These are phyloP conservation scores for Oenanthe melanoleuca DNA, from an alignment of 2,113 vertebrate species.

Conservation along the genomic window DNA sequence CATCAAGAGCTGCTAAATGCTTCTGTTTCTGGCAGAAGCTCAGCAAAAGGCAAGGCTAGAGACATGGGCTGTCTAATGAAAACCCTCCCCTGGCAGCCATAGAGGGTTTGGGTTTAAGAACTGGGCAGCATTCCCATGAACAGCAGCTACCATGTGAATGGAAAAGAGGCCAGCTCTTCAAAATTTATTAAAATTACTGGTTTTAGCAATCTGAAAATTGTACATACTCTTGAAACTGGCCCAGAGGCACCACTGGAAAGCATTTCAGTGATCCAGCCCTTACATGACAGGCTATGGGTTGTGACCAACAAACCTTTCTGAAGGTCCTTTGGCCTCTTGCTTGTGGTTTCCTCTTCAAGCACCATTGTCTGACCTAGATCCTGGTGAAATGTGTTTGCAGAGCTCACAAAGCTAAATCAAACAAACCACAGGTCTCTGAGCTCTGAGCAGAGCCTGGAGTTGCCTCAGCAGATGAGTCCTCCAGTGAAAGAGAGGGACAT, in stretches of 20 bases:
- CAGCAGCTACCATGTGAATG: background rate
- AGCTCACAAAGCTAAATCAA: background rate
- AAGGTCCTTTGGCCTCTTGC: background rate
- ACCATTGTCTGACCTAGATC: background rate
- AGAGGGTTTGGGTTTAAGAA: background rate
- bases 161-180: background rate
- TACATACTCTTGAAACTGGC: background rate
- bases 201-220: background rate
- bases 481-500: background rate
- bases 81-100: background rate
- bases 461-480: background rate
- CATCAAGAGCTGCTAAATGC: constrained; percentile 9
- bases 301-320: background rate
- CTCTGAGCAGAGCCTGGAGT: background rate
- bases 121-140: background rate
- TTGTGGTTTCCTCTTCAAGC: background rate
- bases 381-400: background rate
- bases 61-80: background rate
- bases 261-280: background rate
- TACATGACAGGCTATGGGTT: background rate
- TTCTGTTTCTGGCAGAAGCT: constrained; percentile 4
- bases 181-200: background rate
- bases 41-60: constrained; percentile 14
- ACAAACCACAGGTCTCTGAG: background rate
- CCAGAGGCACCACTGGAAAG: background rate